These are phyloP conservation scores for Coenonympha arcania DNA, from an alignment of 2,888 invertebrate species.

Conservation along the genomic window DNA sequence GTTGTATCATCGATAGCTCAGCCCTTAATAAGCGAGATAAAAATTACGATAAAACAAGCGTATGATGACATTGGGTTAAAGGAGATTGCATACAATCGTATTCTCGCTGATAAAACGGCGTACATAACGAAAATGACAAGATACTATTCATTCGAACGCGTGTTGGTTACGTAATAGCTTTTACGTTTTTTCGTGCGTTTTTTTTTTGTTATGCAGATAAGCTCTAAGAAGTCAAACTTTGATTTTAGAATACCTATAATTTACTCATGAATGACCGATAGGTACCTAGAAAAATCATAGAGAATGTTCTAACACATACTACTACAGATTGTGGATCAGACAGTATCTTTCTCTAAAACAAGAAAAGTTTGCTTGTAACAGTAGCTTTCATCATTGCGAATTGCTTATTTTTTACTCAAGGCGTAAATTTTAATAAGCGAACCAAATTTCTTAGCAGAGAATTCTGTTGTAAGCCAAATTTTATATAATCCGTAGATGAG, in stretches of 20 bases:
- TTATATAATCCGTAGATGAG: too few species aligned
- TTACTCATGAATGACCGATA: neutral
- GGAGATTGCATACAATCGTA: conserved; percentile 14
- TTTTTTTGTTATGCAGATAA: neutral
- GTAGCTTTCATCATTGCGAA: too few species aligned
- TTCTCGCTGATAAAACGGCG: conserved; percentile 8
- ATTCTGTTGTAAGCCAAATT: too few species aligned
- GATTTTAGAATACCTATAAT: neutral
- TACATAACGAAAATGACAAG: conserved; percentile 4
- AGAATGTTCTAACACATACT: too few species aligned
- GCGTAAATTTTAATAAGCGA: too few species aligned
- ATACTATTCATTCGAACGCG: neutral
- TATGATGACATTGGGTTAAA: conserved; percentile 21
- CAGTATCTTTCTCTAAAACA: too few species aligned
- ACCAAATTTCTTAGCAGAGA: too few species aligned
- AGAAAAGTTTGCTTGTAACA: too few species aligned
- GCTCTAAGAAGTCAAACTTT: conserved; percentile 8
- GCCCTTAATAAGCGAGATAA: conserved; percentile 19
- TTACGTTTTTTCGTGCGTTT: conserved; percentile 7
- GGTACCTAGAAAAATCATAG: too few species aligned
- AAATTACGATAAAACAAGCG: conserved; percentile 12
- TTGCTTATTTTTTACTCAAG: too few species aligned
- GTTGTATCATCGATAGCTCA: conserved; percentile 10
- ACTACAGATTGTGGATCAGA: neutral
- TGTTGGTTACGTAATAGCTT: conserved; percentile 7